A percentile compares a stretch with the other conserved stretches of the same genome.
These are phyloP conservation scores for Macrostomum cliftonense DNA, from an alignment of 2,888 invertebrate species.

Conservation along the genomic window DNA sequence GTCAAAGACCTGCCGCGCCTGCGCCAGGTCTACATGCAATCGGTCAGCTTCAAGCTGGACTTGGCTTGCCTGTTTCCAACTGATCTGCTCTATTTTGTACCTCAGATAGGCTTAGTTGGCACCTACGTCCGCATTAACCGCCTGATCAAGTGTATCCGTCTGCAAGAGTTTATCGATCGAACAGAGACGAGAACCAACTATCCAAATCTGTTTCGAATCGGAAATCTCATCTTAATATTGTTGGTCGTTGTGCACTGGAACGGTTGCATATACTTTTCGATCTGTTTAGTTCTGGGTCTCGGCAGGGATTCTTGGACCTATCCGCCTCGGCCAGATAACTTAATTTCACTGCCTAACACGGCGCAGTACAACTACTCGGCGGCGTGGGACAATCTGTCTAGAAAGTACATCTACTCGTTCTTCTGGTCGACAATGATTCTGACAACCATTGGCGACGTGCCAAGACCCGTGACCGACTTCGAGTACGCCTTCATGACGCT, in stretches of 20 bases:
- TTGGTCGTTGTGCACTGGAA: constrained; percentile 38
- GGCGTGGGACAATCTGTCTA: neutral
- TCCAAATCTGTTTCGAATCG: constrained; percentile 49
- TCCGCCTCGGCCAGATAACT: constrained; percentile 11
- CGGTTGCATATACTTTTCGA: constrained; percentile 35
- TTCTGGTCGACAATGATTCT: constrained; percentile 90
- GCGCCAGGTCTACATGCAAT: constrained; percentile 26
- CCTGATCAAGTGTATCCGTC: constrained; percentile 51
- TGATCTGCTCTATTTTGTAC: constrained; percentile 30
- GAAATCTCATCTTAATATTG: constrained; percentile 30
- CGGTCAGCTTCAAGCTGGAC: constrained; percentile 31
- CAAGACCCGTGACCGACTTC: constrained; percentile 69
- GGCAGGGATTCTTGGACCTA: constrained; percentile 59
- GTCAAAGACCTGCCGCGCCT: constrained; percentile 31
- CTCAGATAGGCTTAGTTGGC: constrained; percentile 4
- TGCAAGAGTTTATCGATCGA: constrained; percentile 76
- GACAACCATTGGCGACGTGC: constrained; percentile 72
- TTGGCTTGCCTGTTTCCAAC: constrained; percentile 30
- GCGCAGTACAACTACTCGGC: too few species aligned
- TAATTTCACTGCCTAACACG: too few species aligned
- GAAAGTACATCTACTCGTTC: constrained; percentile 67
- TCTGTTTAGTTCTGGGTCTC: constrained; percentile 52
- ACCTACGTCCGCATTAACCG: constrained; percentile 64
- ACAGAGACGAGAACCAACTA: constrained; percentile 82
- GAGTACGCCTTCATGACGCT: constrained; percentile 80